Conservation (phyloP, 2,888 invertebrate species). For the Temnothorax rugatulus region DNA sequence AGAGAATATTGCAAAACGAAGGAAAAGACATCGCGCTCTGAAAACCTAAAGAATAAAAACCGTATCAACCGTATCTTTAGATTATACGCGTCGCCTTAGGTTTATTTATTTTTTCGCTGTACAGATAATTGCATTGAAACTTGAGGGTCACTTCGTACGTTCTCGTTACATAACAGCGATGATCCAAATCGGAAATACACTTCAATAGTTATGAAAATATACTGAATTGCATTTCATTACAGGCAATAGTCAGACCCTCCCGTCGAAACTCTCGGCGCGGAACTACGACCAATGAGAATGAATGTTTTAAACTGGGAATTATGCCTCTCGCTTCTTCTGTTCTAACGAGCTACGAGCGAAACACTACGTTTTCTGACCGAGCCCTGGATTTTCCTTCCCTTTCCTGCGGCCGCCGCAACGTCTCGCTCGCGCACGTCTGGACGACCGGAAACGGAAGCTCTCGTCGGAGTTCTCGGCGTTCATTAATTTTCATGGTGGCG, state of each 20-base stretch:
- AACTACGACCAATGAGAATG: constrained; percentile 34
- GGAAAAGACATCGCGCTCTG: neutral
- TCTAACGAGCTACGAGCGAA: constrained; percentile 50
- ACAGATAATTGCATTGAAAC: neutral
- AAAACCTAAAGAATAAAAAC: neutral
- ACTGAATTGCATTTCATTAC: constrained; percentile 49
- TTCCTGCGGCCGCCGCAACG: neutral
- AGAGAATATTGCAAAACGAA: neutral
- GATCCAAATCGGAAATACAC: constrained; percentile 1
- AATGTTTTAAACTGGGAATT: constrained; percentile 59
- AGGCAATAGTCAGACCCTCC: constrained; percentile 6
- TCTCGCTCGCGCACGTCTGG: constrained; percentile 26
- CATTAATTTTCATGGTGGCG: constrained; percentile 65
- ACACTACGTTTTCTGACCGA: constrained; percentile 57
- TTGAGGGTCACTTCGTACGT: neutral
- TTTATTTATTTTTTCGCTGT: neutral
- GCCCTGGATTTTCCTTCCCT: constrained; percentile 30
- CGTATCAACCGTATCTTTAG: neutral
- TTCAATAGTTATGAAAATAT: constrained; percentile 44
- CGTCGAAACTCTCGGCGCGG: constrained; percentile 26
- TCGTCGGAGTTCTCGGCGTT: constrained; percentile 59
- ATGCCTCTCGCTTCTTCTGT: constrained; percentile 40
- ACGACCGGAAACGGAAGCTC: constrained; percentile 64
- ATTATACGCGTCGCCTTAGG: neutral
- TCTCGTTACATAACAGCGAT: neutral